Evolutionary conservation across 1,140 invertebrate genomes (phyloP), one percentile per base, ranked within the genome.

Genomic region (Calephelis nemesis): DNA sequence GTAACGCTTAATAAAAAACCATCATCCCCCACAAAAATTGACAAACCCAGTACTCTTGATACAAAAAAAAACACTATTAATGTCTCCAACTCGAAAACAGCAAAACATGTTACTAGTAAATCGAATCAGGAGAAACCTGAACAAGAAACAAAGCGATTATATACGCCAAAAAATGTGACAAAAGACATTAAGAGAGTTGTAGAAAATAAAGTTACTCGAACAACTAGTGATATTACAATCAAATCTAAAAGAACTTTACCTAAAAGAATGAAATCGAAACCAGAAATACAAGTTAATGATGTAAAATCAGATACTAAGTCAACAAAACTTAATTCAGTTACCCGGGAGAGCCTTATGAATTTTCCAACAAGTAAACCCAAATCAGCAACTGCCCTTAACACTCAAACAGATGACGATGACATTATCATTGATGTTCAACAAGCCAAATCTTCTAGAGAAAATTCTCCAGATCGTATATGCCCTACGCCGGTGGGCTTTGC

Each of bases 371-470:
- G 74, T 40, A 93, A 91, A 79, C 88, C 88, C 6, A 92, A 91
- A 71, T 91, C 87, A 39, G 88, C 85, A 47, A 90, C 87, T 47
- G 75, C 88, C n/a, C 70, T 91, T 66, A 91, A 90, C 75, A 88
- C 83, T 60, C 75, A 82, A 13, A 75, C 62, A n/a, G 86, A 92
- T 73, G 78, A 93, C 78, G 84, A 93, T 74, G 91, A 93, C 72
- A 79, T 93, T 47, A 92, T 95, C 40, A 93, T 94, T 68, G 94
- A 95, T 70, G 88, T 94, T 30, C 94, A 95, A 80, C 93, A 94
- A 79, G 95, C 95, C 0, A 95, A 94, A 85, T 95, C 95, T 63
- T 95, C 95, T 0, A 81, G 95, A 49, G 95, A 96, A 82, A 95
- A 94, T 19, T 95, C 95, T 10, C 95, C 95, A 7, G 94, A 95